These are phyloP conservation scores for Autographa pulchrina DNA, from an alignment of 2,888 invertebrate genomes.

Conservation along the genomic window DNA sequence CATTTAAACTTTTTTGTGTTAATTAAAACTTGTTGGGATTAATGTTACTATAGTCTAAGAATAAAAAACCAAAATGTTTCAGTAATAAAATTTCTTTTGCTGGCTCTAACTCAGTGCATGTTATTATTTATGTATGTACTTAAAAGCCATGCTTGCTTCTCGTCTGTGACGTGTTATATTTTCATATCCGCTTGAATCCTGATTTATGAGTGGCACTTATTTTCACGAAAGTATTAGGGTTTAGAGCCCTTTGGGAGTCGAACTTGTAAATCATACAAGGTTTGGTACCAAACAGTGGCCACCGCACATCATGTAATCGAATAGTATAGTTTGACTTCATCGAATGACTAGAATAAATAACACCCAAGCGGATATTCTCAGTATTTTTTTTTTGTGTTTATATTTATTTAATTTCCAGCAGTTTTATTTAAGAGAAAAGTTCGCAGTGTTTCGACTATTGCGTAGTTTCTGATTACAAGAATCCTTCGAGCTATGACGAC, in stretches of 20 bases:
- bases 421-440: background rate
- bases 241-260: conserved; percentile 1
- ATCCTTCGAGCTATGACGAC: background rate
- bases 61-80: background rate
- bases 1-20: background rate
- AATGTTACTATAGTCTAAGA: background rate
- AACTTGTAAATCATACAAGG: background rate
- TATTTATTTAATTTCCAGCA: background rate
- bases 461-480: background rate
- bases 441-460: background rate
- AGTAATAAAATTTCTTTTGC: background rate
- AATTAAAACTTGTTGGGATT: background rate
- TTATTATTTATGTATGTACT: background rate
- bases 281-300: background rate
- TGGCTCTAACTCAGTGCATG: background rate
- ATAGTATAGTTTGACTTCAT: background rate
- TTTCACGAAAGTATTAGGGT: background rate
- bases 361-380: background rate
- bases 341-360: background rate
- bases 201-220: background rate
- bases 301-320: background rate
- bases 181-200: background rate
- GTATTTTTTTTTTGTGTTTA: background rate
- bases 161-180: background rate
- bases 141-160: background rate